Evolutionary conservation across 2,113 vertebrate genomes (phyloP).

Genomic region (Myanophis thanlyinensis): DNA sequence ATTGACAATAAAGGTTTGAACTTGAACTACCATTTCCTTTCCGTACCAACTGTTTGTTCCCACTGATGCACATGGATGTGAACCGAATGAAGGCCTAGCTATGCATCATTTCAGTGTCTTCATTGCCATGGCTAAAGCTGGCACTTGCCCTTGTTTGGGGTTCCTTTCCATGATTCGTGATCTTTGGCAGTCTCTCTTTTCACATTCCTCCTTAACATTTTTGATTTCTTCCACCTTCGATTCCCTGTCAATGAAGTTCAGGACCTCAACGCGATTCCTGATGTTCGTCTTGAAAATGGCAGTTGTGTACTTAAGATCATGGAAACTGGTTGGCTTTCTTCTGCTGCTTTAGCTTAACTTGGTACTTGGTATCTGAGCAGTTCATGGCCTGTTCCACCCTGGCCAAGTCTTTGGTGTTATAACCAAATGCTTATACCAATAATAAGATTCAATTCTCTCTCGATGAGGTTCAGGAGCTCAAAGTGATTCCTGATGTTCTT

Average conservation of each 20-base stretch:
- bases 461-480: background rate
- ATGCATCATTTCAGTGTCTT: background rate
- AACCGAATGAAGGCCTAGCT: background rate
- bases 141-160: background rate
- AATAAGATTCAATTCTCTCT: too few species aligned
- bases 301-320: background rate
- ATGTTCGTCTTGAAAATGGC: background rate
- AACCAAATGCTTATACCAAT: too few species aligned
- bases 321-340: too few species aligned
- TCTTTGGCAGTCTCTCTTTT: background rate
- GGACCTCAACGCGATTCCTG: too few species aligned
- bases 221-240: background rate
- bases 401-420: too few species aligned
- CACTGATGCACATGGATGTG: background rate
- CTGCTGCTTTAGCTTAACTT: too few species aligned
- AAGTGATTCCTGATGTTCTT: background rate
- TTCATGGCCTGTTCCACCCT: too few species aligned
- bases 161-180: background rate
- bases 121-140: background rate
- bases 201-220: background rate
- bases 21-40: background rate
- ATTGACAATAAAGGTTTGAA: too few species aligned
- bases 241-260: background rate
- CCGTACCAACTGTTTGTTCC: background rate
- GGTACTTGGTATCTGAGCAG: too few species aligned